A percentile compares a stretch with the other conserved stretches of the same genome.
Evolutionary conservation across 2,797 vertebrate genomes (phyloP).

Genomic region (Gymnocypris eckloni): DNA sequence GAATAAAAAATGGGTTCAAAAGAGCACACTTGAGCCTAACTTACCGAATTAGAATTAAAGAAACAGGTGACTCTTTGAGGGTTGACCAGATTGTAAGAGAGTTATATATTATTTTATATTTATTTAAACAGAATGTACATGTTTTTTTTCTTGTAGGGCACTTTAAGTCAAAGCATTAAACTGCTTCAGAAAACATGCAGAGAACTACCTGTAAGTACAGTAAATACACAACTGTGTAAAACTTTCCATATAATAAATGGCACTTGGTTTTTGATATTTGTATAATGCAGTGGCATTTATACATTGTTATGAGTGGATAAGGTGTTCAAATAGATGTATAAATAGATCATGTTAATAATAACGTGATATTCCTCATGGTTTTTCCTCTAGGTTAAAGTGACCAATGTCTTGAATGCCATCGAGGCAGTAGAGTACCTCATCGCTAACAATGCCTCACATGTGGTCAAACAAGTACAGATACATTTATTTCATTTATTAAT

Average conservation of each 20-base stretch:
- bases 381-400: conserved; percentile 81
- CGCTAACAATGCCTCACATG: conserved; percentile 81
- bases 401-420: conserved; percentile 81
- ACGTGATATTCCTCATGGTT: conserved; percentile 4
- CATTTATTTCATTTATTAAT: neutral
- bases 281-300: neutral
- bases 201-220: conserved; percentile 82
- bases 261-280: neutral
- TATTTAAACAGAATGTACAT: neutral
- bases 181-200: conserved; percentile 80
- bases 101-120: conserved; percentile 9
- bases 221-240: neutral
- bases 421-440: conserved; percentile 89
- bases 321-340: neutral
- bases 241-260: neutral
- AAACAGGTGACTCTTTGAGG: neutral
- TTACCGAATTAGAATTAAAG: neutral
- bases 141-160: conserved; percentile 73
- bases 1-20: neutral
- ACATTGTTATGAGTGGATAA: neutral
- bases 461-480: conserved; percentile 83
- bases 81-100: neutral
- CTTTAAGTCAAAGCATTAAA: conserved; percentile 82
- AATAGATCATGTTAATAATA: neutral
- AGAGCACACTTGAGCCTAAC: neutral